These are phyloP conservation scores for Fissipunctia ypsillon DNA, from an alignment of 2,888 invertebrate genomes.

Conservation along the genomic window DNA sequence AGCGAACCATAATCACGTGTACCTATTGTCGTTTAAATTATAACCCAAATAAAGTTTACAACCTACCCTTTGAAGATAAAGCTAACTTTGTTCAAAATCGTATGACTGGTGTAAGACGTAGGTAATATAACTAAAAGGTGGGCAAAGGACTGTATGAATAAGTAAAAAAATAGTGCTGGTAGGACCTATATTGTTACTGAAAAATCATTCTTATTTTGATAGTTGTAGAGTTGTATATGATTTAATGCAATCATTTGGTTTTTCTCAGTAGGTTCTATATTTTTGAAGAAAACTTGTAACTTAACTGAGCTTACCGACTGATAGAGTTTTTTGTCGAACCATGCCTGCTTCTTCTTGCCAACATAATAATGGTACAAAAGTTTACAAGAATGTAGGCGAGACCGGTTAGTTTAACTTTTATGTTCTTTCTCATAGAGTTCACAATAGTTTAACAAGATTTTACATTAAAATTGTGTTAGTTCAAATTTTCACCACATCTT, in stretches of 20 bases:
- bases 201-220: not conserved
- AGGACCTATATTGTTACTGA: not conserved
- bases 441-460: not conserved
- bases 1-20: slow-evolving; percentile 78
- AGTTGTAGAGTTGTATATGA: fast-evolving
- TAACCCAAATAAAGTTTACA: slow-evolving; percentile 76
- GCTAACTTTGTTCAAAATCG: slow-evolving; percentile 37
- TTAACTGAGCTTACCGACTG: too few relatives aligned
- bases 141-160: not conserved
- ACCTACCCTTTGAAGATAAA: slow-evolving; percentile 33
- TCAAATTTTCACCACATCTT: slow-evolving; percentile 6
- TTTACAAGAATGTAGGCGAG: not conserved
- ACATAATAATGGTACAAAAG: not conserved
- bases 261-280: not conserved
- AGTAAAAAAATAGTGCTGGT: not conserved
- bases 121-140: slow-evolving; percentile 33
- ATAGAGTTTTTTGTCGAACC: not conserved
- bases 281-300: not conserved
- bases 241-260: not conserved
- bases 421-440: fast-evolving
- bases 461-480: not conserved
- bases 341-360: not conserved
- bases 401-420: not conserved
- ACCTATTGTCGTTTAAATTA: slow-evolving; percentile 76
- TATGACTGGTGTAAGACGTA: slow-evolving; percentile 14